A percentile compares a stretch with the other conserved stretches of the same genome.
Conservation (phyloP, 2,888 invertebrate genomes). For the Hydrotaea cyrtoneurina region DNA sequence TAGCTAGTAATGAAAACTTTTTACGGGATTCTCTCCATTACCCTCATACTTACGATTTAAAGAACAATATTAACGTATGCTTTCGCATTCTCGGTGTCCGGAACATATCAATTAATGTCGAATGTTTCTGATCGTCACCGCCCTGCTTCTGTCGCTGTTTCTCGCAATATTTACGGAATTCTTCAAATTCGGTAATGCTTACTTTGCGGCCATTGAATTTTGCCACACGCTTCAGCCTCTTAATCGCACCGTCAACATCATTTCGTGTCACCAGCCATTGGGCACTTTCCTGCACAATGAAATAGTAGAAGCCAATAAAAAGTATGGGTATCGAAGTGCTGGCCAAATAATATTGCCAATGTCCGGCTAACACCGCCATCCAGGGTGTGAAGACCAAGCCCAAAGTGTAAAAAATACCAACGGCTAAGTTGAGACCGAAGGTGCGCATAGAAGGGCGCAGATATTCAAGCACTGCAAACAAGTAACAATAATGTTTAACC, state of each 20-base stretch:
- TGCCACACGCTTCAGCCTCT: conserved; percentile 82
- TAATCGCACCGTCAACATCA: conserved; percentile 82
- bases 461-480: conserved; percentile 83
- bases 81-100: conserved; percentile 82
- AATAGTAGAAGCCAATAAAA: conserved; percentile 81
- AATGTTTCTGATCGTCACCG: conserved; percentile 76
- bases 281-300: conserved; percentile 84
- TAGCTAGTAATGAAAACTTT: too few species aligned
- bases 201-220: conserved; percentile 82
- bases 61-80: conserved; percentile 83
- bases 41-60: conserved; percentile 83
- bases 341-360: conserved; percentile 83
- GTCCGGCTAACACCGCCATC: conserved; percentile 81
- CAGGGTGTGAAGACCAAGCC: conserved; percentile 82
- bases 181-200: conserved; percentile 79
- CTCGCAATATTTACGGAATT: conserved; percentile 79
- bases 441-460: conserved; percentile 83
- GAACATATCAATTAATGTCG: conserved; percentile 81
- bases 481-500: too few species aligned
- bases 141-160: conserved; percentile 77
- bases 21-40: too few species aligned
- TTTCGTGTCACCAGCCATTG: conserved; percentile 84
- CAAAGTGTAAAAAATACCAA: conserved; percentile 83
- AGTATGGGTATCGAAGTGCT: conserved; percentile 82
- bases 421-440: conserved; percentile 83